These are phyloP conservation scores for Trissolcus brochymenae DNA, from an alignment of 2,888 invertebrate genomes.

Conservation along the genomic window DNA sequence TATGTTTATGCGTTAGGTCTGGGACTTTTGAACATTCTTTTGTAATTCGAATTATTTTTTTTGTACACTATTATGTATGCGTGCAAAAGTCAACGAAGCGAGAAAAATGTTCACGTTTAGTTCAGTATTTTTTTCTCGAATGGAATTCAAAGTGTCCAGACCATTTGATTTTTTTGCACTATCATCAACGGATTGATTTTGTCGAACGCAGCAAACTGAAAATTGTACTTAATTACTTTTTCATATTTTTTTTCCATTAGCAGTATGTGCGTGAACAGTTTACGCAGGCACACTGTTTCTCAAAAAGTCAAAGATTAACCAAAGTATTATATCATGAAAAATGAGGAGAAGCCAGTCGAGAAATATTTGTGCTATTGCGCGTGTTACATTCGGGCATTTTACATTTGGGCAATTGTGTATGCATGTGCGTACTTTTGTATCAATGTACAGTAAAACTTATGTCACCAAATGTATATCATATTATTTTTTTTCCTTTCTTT, in stretches of 20 bases:
- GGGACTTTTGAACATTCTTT: background rate
- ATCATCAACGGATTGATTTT: background rate
- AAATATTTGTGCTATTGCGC: constrained; percentile 24
- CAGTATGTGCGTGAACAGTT: constrained; percentile 34
- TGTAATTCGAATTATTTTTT: constrained; percentile 1
- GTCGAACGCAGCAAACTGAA: constrained; percentile 19
- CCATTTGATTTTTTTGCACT: constrained; percentile 9
- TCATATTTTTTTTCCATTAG: constrained; percentile 25
- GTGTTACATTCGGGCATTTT: constrained; percentile 47
- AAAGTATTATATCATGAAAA: constrained; percentile 32
- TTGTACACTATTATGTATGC: background rate
- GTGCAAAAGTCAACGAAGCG: constrained; percentile 7
- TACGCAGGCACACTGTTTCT: constrained; percentile 11
- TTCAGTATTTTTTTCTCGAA: background rate
- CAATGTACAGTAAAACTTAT: constrained; percentile 57
- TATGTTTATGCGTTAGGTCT: no score
- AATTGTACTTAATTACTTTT: constrained; percentile 52
- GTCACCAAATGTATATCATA: constrained; percentile 12
- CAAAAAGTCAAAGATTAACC: constrained; percentile 49
- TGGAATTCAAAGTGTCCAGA: constrained; percentile 29
- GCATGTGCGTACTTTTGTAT: constrained; percentile 58
- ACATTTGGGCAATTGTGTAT: constrained; percentile 55
- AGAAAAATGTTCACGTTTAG: no score
- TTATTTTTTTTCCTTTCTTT: constrained; percentile 4
- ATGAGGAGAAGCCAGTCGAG: constrained; percentile 16